Conservation (phyloP, 2,888 invertebrate genomes). For the Emesis russula region DNA sequence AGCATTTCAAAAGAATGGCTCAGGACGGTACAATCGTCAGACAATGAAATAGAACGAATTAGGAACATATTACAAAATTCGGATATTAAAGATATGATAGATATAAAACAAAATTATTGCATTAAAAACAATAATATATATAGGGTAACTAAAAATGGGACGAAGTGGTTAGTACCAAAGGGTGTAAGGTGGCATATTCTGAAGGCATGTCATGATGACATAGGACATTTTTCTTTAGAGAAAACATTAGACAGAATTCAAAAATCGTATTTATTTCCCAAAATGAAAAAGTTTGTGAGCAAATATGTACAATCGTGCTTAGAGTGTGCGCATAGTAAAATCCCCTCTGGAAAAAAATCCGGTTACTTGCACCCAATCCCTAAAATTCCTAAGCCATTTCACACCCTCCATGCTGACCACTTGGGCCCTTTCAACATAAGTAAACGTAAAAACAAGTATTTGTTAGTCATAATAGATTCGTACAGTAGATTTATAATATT, state of each 20-base stretch:
- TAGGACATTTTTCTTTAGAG: slow-evolving; percentile 67
- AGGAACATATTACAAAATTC: not conserved
- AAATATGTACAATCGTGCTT: slow-evolving; percentile 73
- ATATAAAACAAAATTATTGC: too few species aligned
- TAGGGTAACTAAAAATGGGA: slow-evolving; percentile 19
- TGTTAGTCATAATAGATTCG: too few species aligned
- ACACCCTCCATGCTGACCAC: too few species aligned
- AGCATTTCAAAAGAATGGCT: not conserved
- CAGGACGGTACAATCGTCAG: not conserved
- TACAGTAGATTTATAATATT: too few species aligned
- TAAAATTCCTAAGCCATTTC: too few species aligned
- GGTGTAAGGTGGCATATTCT: slow-evolving; percentile 66
- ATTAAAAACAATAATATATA: too few species aligned
- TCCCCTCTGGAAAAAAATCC: not conserved
- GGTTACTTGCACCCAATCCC: too few species aligned
- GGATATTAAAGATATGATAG: too few species aligned
- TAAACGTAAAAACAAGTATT: too few species aligned
- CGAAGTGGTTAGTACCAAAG: slow-evolving; percentile 64
- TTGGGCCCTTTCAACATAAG: too few species aligned
- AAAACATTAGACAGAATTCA: slow-evolving; percentile 63
- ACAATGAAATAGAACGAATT: slow-evolving; percentile 1
- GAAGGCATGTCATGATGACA: slow-evolving; percentile 68
- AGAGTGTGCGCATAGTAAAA: slow-evolving; percentile 69
- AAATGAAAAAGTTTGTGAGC: slow-evolving; percentile 65
- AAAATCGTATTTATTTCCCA: slow-evolving; percentile 67